phyloP scores from a whole-genome alignment of 1,140 invertebrate species.

The Zaprionus davidi region DNA sequence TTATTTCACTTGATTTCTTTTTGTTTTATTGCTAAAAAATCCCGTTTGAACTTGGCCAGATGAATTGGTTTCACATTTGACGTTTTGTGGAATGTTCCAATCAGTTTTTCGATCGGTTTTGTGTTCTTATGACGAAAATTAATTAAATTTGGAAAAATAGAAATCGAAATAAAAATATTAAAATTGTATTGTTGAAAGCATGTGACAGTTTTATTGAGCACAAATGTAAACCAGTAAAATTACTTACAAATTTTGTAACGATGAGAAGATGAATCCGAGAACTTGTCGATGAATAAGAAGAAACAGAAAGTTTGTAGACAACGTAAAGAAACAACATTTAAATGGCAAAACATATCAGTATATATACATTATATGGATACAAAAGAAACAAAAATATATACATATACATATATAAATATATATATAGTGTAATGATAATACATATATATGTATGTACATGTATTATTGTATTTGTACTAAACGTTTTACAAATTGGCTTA shows the following conservation, averaged over 20 bases:
- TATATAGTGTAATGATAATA: conserved; percentile 36
- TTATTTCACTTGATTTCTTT: not conserved
- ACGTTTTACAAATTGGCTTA: conserved; percentile 82
- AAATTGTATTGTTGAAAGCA: conserved; percentile 46
- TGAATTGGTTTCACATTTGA: conserved; percentile 72
- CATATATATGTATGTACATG: conserved; percentile 59
- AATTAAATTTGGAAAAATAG: conserved; percentile 34
- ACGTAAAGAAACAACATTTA: conserved; percentile 70
- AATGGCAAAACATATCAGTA: conserved; percentile 82
- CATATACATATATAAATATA: conserved; percentile 55
- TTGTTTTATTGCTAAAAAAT: conserved; percentile 20
- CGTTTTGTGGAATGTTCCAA: conserved; percentile 36
- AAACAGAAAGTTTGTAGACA: conserved; percentile 43
- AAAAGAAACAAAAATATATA: conserved; percentile 38
- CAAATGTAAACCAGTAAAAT: conserved; percentile 37
- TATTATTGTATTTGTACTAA: conserved; percentile 82
- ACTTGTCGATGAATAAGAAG: conserved; percentile 33
- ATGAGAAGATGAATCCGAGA: conserved; percentile 34
- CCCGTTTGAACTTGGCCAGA: conserved; percentile 67
- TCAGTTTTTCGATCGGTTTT: conserved; percentile 26
- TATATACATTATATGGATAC: conserved; percentile 45
- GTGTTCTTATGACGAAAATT: conserved; percentile 63
- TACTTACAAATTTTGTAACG: conserved; percentile 54
- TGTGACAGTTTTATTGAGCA: conserved; percentile 52
- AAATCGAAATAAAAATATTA: conserved; percentile 22